Evolutionary conservation across 2,888 invertebrate species (phyloP).

Genomic region (Mesorhabditis belari): DNA sequence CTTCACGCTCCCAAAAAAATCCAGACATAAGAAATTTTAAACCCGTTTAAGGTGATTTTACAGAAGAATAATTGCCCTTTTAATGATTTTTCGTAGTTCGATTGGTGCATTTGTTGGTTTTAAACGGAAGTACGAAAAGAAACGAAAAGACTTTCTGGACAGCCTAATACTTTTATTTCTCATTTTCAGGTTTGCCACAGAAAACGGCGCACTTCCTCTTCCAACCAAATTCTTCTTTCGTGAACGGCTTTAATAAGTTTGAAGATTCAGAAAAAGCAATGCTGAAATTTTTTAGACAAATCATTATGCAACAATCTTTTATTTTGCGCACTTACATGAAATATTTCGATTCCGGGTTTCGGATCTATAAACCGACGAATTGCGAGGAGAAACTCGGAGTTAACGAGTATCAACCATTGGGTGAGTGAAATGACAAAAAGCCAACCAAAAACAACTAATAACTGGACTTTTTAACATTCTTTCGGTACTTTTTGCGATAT

Average conservation of each 20-base stretch:
- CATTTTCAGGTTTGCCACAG: neutral
- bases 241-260: neutral
- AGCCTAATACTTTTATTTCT: neutral
- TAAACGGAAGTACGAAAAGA: too few species aligned
- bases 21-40: neutral
- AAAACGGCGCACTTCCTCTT: neutral
- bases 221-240: neutral
- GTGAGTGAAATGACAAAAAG: too few species aligned
- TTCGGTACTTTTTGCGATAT: too few species aligned
- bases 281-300: conserved; percentile 4
- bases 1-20: too few species aligned
- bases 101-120: too few species aligned
- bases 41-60: neutral
- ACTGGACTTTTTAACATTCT: too few species aligned
- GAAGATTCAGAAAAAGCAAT: neutral
- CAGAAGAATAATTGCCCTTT: neutral
- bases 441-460: too few species aligned
- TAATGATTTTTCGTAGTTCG: too few species aligned
- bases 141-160: too few species aligned
- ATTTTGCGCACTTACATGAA: conserved; percentile 27
- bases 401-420: neutral
- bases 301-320: conserved; percentile 23
- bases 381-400: conserved; percentile 6
- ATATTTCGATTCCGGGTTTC: conserved; percentile 22
- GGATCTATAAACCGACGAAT: conserved; percentile 18